Base-by-base conservation (phyloP, 2,888 invertebrate genomes). In the Itoplectis maculator region DNA sequence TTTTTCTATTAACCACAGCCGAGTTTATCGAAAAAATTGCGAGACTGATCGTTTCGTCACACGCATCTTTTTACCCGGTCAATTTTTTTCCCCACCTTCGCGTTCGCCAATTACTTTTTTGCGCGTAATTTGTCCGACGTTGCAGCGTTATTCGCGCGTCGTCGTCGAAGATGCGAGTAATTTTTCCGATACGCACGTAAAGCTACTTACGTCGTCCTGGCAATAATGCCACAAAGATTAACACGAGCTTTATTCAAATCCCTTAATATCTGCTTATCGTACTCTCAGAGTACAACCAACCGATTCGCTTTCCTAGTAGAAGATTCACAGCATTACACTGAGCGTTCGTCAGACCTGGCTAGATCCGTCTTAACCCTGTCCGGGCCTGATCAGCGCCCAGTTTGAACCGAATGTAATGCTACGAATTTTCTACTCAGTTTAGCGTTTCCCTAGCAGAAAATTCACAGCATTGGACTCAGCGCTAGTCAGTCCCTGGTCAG, bases 21-120 rank as follows among this genome's bases (percentile, higher is more conserved):
- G 51, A 70, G 70, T 69, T 74, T 69, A 65, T 80, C 61, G 61
- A n/a, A 75, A 11, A 72, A 74, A 66, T 74, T 74, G 29, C 37
- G 59, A 37, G n/a, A 42, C 37, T 15, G 47, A 40, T 72, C 66
- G 59, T 40, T 15, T 56, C 20, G 20, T 1, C 51, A 18, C 59
- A 49, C 54, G n/a, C 8, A 40, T 79, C 70, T 15, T 82, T 74
- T 59, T 9, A 29, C 11, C 13, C 35, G 23, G 2, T 56, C 37
- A 15, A 51, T 13, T 11, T 40, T 47, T 15, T 56, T 77, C 37
- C 18, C 56, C 49, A 51, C 18, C 49, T 40, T 65, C 59, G 9
- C 45, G 42, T 63, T 35, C 45, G 23, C 56, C 29, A 13, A 75
- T 59, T 56, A 47, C 35, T 47, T 76, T 80, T 76, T 65, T 66